Percentiles rank a stretch among this genome's conserved stretches.
Conservation (phyloP, 2,797 vertebrate species). For the Capromys pilorides region DNA sequence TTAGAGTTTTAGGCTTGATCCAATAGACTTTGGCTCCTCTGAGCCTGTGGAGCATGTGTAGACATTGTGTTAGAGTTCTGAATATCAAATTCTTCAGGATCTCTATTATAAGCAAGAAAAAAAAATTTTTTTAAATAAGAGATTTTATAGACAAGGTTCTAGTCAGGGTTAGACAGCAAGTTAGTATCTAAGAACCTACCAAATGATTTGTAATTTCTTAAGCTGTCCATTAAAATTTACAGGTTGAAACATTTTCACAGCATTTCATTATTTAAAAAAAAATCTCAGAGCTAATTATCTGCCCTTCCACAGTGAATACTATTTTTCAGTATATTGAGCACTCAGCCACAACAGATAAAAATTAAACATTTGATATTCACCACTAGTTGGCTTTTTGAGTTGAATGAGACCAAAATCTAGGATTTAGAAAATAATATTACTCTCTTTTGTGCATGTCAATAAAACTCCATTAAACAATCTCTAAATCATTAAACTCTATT, state of each 20-base stretch:
- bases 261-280: not conserved
- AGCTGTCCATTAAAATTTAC: slow-evolving; percentile 2
- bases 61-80: not conserved
- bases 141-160: not conserved
- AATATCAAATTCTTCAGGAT: not conserved
- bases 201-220: slow-evolving; percentile 31
- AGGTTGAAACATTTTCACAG: slow-evolving; percentile 14
- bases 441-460: not conserved
- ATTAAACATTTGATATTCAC: not conserved
- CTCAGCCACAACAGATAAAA: not conserved
- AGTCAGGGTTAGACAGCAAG: slow-evolving; percentile 4
- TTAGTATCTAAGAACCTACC: not conserved
- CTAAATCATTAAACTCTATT: not conserved
- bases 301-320: not conserved
- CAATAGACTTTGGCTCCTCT: not conserved
- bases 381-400: slow-evolving; percentile 36
- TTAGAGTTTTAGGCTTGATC: not conserved
- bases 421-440: not conserved
- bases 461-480: not conserved
- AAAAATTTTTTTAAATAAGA: not conserved
- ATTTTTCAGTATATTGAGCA: slow-evolving; percentile 11
- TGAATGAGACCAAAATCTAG: slow-evolving; percentile 42
- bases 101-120: not conserved
- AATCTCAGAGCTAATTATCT: not conserved
- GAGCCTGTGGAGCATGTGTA: not conserved